Conservation (phyloP, 2,113 vertebrate genomes). For the Semnornis frantzii region DNA sequence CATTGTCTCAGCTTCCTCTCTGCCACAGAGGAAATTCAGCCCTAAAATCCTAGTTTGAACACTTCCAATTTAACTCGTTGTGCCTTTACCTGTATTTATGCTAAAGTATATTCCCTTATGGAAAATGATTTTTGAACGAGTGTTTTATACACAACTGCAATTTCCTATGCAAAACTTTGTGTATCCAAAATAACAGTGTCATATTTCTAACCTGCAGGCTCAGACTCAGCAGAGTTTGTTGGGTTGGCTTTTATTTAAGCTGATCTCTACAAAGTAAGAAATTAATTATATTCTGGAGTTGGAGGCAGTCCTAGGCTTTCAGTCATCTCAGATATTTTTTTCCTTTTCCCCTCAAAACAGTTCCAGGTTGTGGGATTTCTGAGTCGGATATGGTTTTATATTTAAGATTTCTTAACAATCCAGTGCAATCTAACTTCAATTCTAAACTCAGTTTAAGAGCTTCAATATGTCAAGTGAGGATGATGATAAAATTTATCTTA, state of each 20-base stretch:
- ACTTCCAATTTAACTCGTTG: neutral
- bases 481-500: neutral
- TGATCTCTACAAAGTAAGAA: neutral
- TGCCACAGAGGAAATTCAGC: neutral
- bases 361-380: neutral
- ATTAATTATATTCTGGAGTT: neutral
- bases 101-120: neutral
- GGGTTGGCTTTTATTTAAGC: neutral
- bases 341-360: neutral
- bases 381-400: neutral
- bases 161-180: neutral
- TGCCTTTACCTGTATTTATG: neutral
- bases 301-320: neutral
- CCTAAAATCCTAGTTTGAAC: neutral
- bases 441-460: neutral
- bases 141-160: neutral
- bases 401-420: neutral
- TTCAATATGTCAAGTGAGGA: neutral
- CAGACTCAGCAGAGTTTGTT: neutral
- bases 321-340: neutral
- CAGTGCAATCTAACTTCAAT: neutral
- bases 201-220: neutral
- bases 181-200: neutral
- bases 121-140: conserved; percentile 8
- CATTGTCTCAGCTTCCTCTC: neutral